These are phyloP conservation scores for Neomorphus geoffroyi DNA, from an alignment of 2,797 vertebrate genomes.

Conservation along the genomic window DNA sequence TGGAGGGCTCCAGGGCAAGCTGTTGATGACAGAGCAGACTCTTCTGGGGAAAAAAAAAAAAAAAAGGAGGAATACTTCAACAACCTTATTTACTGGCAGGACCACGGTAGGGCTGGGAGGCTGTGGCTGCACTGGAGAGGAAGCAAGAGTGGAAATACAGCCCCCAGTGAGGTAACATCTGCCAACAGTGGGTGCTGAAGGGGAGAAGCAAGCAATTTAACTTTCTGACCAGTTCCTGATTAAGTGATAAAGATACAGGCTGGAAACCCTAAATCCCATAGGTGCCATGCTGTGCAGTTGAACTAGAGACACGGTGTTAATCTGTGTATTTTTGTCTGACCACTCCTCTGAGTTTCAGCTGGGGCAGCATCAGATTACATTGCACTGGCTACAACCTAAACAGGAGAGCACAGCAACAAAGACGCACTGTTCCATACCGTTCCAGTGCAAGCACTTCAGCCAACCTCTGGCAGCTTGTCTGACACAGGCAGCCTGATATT, in stretches of 20 bases:
- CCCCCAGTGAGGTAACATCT: neutral
- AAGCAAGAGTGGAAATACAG: neutral
- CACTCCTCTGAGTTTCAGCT: neutral
- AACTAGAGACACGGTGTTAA: neutral
- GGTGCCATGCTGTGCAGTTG: rapidly evolving
- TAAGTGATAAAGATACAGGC: neutral
- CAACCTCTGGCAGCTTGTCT: neutral
- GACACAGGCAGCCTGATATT: neutral
- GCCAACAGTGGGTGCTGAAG: neutral
- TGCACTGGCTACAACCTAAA: neutral
- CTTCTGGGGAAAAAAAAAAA: neutral
- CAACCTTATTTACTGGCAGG: neutral
- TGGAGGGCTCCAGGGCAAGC: neutral
- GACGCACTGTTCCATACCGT: rapidly evolving
- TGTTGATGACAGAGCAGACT: neutral
- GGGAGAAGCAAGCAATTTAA: neutral
- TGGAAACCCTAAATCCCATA: neutral
- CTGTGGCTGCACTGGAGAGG: neutral
- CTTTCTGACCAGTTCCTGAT: neutral
- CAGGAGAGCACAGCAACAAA: neutral
- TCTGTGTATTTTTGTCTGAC: neutral
- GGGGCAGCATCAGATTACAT: neutral
- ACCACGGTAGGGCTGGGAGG: neutral
- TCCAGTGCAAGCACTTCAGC: rapidly evolving
- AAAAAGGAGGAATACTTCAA: neutral